Evolutionary conservation across 2,797 vertebrate species (phyloP), one percentile per base, ranked within the genome.

Genomic region (Echiichthys vipera): DNA sequence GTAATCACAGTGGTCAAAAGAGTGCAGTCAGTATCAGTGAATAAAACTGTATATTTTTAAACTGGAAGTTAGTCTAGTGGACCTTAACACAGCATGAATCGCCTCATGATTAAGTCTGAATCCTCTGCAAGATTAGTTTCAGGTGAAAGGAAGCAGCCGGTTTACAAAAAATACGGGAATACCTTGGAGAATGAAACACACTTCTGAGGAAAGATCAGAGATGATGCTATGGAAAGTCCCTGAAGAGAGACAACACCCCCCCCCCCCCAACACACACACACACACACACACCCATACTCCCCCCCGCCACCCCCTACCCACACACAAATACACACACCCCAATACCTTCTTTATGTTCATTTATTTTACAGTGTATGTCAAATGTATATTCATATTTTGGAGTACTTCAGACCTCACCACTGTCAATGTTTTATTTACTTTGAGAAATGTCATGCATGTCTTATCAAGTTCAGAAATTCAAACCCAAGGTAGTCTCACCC

Each of bases 161-260:
- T 22, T 58, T 53, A 49, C 13, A 43, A 63, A 39, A 20, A 18
- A 14, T n/a, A 7, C 14, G 30, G 25, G 13, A 43, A 40, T 43
- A 42, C 20, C 39, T 17, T 18, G 14, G 27, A 34, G 4, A 42
- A n/a, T 12, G 27, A 67, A 43, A 30, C 25, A 53, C 1, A 43
- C n/a, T 81, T 86, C 82, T 58, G 6, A 34, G n/a, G 77, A 85
- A 82, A 61, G 32, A 71, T 46, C 4, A 18, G 15, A 45, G 14
- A 56, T 53, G 0, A 0, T 5, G 24, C 27, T 20, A 4, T 8
- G 12, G 42, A 50, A 43, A 27, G 17, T 39, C 2, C 8, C 18
- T 12, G 6, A 17, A 27, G 39, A 7, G 7, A 27, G 20, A 22
- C 20, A 7, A 5, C 20, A 9, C n/a, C n/a, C n/a, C n/a, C n/a